Evolutionary conservation across 2,113 vertebrate species (phyloP).

Genomic region (Gavialis gangeticus): DNA sequence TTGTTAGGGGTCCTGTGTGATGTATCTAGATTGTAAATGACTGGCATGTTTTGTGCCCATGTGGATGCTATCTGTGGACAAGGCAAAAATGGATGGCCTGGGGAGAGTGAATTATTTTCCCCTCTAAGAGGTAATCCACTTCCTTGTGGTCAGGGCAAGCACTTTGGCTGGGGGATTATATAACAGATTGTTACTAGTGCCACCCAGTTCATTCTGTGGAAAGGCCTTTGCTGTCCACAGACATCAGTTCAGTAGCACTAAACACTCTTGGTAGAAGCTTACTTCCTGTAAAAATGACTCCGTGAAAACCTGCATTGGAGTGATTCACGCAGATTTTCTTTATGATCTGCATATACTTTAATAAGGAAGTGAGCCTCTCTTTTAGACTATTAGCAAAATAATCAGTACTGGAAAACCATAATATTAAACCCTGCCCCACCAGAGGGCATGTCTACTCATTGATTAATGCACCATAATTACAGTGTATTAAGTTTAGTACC

Average conservation of each 20-base stretch:
- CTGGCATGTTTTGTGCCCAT: rapidly evolving
- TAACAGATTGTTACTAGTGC: neutral
- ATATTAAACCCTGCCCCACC: neutral
- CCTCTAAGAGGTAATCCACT: neutral
- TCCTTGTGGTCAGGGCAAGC: neutral
- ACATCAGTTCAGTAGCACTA: neutral
- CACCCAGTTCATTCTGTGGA: neutral
- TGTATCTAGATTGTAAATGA: neutral
- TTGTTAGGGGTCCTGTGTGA: neutral
- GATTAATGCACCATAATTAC: too few species aligned
- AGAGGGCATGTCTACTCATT: neutral
- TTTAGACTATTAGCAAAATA: constrained; percentile 36
- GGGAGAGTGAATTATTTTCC: neutral
- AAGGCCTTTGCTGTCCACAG: neutral
- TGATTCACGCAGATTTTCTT: neutral
- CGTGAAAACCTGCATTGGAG: neutral
- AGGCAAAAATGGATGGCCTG: neutral
- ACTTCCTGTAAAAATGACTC: rapidly evolving
- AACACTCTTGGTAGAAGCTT: neutral
- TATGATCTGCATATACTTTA: constrained; percentile 9
- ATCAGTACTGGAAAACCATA: constrained; percentile 33
- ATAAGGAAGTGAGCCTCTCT: constrained; percentile 29
- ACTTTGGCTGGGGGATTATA: neutral
- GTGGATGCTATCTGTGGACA: rapidly evolving
- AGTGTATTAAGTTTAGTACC: too few species aligned